These are phyloP conservation scores for Mormoops blainvillei DNA, from an alignment of 2,113 vertebrate genomes.

Conservation along the genomic window DNA sequence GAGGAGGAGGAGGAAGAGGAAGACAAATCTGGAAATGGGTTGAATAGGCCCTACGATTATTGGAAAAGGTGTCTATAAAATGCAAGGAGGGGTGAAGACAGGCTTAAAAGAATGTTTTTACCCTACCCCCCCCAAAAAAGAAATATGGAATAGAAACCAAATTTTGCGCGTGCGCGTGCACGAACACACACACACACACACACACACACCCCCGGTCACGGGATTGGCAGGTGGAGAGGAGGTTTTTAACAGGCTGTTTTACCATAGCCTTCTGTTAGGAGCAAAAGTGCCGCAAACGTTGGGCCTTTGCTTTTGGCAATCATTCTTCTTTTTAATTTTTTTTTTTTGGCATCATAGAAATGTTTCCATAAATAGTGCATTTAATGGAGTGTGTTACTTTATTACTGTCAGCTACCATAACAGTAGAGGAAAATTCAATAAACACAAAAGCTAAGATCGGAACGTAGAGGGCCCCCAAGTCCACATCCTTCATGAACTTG, in stretches of 20 bases:
- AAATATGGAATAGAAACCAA: neutral
- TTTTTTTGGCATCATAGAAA: constrained; percentile 63
- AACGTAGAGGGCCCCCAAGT: neutral
- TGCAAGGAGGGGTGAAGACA: neutral
- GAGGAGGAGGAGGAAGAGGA: neutral
- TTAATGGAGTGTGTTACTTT: constrained; percentile 79
- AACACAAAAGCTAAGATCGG: constrained; percentile 67
- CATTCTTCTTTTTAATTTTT: constrained; percentile 40
- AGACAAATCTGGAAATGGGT: neutral
- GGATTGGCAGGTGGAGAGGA: neutral
- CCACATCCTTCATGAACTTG: neutral
- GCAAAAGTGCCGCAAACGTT: neutral
- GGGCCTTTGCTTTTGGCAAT: constrained; percentile 41
- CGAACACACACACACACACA: no score
- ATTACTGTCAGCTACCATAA: constrained; percentile 72
- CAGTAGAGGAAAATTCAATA: constrained; percentile 67
- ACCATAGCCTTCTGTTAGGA: neutral
- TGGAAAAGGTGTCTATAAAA: neutral
- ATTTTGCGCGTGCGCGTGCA: neutral
- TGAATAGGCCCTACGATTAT: neutral
- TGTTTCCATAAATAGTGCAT: constrained; percentile 72
- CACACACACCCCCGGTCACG: rapidly evolving
- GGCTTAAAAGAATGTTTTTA: neutral
- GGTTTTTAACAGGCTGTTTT: neutral
- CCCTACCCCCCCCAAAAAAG: neutral